phyloP scores from a whole-genome alignment of 2,113 vertebrate genomes.

The Colaptes auratus region DNA sequence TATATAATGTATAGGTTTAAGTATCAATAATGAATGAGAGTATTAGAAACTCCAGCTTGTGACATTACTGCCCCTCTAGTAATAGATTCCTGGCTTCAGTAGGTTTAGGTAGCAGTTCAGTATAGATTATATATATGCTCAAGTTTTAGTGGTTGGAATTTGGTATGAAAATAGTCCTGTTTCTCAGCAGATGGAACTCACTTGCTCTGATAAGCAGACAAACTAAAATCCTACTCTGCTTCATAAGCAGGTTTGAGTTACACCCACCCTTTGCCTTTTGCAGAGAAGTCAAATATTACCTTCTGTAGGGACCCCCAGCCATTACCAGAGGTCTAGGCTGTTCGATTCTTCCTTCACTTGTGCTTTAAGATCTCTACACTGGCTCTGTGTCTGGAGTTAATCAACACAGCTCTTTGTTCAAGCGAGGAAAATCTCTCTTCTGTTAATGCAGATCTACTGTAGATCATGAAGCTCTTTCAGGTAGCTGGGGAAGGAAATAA shows the following conservation, averaged over 20 bases:
- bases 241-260: slow-evolving; percentile 19
- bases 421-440: background rate
- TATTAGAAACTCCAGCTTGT: background rate
- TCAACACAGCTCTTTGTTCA: background rate
- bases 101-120: background rate
- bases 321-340: background rate
- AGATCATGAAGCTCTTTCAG: background rate
- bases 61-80: background rate
- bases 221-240: slow-evolving; percentile 36
- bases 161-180: background rate
- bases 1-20: background rate
- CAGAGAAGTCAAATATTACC: background rate
- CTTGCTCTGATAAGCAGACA: slow-evolving; percentile 28
- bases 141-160: background rate
- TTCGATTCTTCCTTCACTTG: background rate
- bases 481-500: slow-evolving; percentile 14
- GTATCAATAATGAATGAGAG: background rate
- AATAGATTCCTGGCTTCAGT: background rate
- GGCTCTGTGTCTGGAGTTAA: slow-evolving; percentile 13
- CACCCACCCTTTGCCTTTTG: slow-evolving; percentile 8
- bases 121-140: background rate
- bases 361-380: background rate
- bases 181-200: slow-evolving; percentile 29
- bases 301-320: background rate
- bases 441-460: background rate